Conservation (phyloP, 2,113 vertebrate species). For the Uria aalge region DNA sequence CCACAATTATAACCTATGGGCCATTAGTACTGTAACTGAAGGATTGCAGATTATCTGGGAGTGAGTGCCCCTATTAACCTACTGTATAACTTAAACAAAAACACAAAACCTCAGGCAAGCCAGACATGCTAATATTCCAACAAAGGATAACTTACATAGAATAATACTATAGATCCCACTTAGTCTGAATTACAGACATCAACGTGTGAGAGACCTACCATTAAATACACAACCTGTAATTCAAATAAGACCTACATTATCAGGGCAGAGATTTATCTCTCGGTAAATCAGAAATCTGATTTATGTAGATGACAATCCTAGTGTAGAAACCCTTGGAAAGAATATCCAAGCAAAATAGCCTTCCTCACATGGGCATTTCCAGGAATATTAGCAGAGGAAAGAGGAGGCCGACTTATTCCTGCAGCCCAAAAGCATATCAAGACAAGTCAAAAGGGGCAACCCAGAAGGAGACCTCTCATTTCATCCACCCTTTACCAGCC, state of each 20-base stretch:
- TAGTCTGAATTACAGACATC: background rate
- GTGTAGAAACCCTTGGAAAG: background rate
- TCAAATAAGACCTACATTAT: background rate
- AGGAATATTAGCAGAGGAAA: background rate
- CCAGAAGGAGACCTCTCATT: background rate
- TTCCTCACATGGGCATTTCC: background rate
- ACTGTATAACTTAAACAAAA: background rate
- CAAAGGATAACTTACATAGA: background rate
- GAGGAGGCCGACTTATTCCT: background rate
- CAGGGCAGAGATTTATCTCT: background rate
- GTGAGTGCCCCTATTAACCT: background rate
- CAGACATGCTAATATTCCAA: background rate
- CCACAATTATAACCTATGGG: background rate
- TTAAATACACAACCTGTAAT: background rate
- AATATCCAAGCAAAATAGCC: background rate
- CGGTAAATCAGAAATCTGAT: background rate
- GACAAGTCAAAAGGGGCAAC: background rate
- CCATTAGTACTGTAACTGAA: background rate
- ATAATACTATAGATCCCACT: background rate
- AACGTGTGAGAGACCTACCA: background rate
- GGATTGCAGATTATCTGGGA: background rate
- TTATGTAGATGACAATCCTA: background rate
- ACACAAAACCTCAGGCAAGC: background rate
- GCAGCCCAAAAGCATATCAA: background rate
- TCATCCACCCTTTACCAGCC: background rate